Conservation (phyloP, 1,140 invertebrate genomes). For the Pachypsylla venusta region DNA sequence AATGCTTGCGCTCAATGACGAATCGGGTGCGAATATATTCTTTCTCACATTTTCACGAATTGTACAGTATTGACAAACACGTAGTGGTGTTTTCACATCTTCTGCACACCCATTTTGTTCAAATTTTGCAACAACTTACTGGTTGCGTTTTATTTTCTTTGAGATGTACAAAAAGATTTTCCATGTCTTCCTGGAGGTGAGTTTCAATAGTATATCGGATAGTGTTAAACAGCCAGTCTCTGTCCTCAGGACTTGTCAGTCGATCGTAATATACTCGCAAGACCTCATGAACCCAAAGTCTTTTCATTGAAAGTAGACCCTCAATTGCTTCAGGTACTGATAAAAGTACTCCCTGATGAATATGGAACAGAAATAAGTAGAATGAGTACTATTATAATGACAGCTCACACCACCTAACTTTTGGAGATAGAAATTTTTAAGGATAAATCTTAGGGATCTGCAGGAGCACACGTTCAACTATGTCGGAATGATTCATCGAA, state of each 20-base stretch:
- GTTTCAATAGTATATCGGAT: conserved; percentile 31
- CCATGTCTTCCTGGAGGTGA: conserved; percentile 37
- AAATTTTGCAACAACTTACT: conserved; percentile 9
- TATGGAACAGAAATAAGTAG: too few species aligned
- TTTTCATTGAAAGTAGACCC: conserved; percentile 72
- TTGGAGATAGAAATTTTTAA: too few species aligned
- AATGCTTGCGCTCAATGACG: too few species aligned
- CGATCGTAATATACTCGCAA: conserved; percentile 88
- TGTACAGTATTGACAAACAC: too few species aligned
- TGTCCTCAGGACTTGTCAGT: conserved; percentile 64
- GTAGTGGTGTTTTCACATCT: too few species aligned
- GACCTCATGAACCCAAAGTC: conserved; percentile 89
- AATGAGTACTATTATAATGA: too few species aligned
- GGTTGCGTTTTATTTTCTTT: conserved; percentile 3
- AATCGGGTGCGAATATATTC: too few species aligned
- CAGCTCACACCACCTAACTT: too few species aligned
- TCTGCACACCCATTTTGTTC: not conserved
- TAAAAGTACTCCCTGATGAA: conserved; percentile 63
- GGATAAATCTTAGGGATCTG: too few species aligned
- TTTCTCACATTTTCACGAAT: too few species aligned
- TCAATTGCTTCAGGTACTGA: conserved; percentile 86
- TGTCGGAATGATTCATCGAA: too few species aligned
- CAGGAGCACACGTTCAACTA: too few species aligned
- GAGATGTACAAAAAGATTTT: conserved; percentile 34
- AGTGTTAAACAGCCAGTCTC: conserved; percentile 59